These are phyloP conservation scores for Labeo calbasu DNA, from an alignment of 2,797 vertebrate genomes.

Conservation along the genomic window DNA sequence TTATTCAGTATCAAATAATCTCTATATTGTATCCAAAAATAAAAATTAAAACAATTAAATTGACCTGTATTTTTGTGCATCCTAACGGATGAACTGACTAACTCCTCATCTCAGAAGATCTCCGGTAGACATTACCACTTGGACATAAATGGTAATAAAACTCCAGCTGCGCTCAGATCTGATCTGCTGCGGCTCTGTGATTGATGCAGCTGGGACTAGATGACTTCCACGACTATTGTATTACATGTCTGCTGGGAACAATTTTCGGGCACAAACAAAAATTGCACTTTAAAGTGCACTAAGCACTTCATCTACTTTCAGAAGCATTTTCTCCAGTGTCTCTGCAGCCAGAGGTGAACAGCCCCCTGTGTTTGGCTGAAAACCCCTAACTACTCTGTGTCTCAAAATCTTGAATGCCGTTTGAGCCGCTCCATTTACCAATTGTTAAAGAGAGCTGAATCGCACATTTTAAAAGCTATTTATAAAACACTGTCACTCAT, in stretches of 20 bases:
- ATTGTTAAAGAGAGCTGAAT: slow-evolving; percentile 31
- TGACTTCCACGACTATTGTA: slow-evolving; percentile 32
- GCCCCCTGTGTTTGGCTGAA: background rate
- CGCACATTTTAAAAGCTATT: slow-evolving; percentile 38
- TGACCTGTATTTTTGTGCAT: background rate
- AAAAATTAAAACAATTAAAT: background rate
- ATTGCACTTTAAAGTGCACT: slow-evolving; percentile 25
- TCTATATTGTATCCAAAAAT: background rate
- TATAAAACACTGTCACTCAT: slow-evolving; percentile 41
- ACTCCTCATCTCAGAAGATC: slow-evolving; percentile 16
- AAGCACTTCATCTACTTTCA: slow-evolving; percentile 16
- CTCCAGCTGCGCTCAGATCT: background rate
- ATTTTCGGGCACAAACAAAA: slow-evolving; percentile 21
- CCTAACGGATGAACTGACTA: background rate
- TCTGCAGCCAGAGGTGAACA: slow-evolving; percentile 15
- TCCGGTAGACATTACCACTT: slow-evolving; percentile 6
- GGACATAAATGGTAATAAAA: slow-evolving; percentile 36
- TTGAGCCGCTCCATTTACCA: slow-evolving; percentile 12
- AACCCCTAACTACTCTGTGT: slow-evolving; percentile 12
- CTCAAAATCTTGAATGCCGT: slow-evolving; percentile 5
- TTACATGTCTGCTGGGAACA: slow-evolving; percentile 28
- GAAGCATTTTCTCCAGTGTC: slow-evolving; percentile 19
- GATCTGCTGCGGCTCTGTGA: slow-evolving; percentile 14
- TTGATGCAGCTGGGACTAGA: slow-evolving; percentile 59
- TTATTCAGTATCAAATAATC: background rate